These are phyloP conservation scores for Drosophila aff. DNA, from an alignment of 1,140 invertebrate genomes.

Conservation along the genomic window DNA sequence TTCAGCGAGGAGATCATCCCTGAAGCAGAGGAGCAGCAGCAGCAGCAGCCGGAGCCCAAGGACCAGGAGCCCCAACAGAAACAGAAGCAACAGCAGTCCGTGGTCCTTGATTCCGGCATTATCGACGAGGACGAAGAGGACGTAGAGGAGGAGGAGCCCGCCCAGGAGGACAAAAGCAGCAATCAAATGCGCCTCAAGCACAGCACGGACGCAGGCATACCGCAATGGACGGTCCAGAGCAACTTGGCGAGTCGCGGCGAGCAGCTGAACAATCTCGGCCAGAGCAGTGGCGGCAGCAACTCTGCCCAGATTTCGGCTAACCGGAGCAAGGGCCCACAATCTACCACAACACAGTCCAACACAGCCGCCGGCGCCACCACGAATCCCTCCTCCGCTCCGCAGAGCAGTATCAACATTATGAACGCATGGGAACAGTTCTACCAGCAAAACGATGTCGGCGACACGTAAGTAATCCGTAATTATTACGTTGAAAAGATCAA, in stretches of 20 bases:
- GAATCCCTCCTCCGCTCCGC: slow-evolving; percentile 35
- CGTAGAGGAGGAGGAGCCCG: slow-evolving; percentile 35
- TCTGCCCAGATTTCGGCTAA: slow-evolving; percentile 15
- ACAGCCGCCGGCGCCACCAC: slow-evolving; percentile 20
- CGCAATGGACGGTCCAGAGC: slow-evolving; percentile 68
- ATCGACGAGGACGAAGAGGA: slow-evolving; percentile 71
- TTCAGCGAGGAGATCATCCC: slow-evolving; percentile 63
- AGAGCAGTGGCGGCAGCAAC: slow-evolving; percentile 13
- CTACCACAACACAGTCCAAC: slow-evolving; percentile 29
- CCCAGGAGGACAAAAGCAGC: slow-evolving; percentile 30
- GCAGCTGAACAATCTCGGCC: slow-evolving; percentile 65
- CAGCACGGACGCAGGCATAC: slow-evolving; percentile 60
- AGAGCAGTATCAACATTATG: slow-evolving; percentile 60
- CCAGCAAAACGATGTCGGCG: slow-evolving; percentile 89
- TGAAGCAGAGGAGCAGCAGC: slow-evolving; percentile 23
- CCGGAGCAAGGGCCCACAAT: slow-evolving; percentile 32
- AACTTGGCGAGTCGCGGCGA: slow-evolving; percentile 49
- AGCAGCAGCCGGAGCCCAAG: slow-evolving; percentile 19
- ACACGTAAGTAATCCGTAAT: slow-evolving; percentile 86
- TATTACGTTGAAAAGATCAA: neutral
- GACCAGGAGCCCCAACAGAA: slow-evolving; percentile 16
- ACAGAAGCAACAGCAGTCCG: slow-evolving; percentile 23
- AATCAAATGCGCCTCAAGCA: slow-evolving; percentile 68
- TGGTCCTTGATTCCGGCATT: slow-evolving; percentile 71
- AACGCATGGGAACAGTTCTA: slow-evolving; percentile 87